These are phyloP conservation scores for Musca domestica DNA, from an alignment of 1,140 invertebrate genomes.

Conservation along the genomic window DNA sequence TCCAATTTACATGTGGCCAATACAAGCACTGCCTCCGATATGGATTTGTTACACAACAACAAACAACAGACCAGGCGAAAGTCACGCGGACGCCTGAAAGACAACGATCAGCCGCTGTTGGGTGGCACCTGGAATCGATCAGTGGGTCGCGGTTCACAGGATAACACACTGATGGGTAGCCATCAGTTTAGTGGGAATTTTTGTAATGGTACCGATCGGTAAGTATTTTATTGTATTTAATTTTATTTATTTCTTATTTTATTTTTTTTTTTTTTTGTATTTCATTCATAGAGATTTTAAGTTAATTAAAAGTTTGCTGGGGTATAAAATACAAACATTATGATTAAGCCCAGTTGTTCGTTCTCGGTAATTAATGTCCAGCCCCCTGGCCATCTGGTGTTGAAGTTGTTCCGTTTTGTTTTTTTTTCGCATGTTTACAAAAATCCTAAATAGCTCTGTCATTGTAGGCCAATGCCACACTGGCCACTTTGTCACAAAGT, in stretches of 20 bases:
- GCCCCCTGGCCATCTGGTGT: no score
- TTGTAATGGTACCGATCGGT: conserved; percentile 54
- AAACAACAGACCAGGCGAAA: conserved; percentile 56
- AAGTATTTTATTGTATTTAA: conserved; percentile 18
- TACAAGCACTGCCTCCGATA: conserved; percentile 65
- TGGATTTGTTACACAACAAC: conserved; percentile 65
- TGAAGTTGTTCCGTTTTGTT: no score
- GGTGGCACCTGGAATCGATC: conserved; percentile 53
- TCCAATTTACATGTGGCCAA: conserved; percentile 62
- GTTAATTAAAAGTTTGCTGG: no score
- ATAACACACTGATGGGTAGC: conserved; percentile 46
- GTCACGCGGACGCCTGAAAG: conserved; percentile 67
- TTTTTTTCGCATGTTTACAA: no score
- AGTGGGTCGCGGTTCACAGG: conserved; percentile 45
- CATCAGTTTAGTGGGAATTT: conserved; percentile 50
- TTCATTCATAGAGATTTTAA: no score
- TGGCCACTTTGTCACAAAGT: no score
- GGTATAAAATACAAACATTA: no score
- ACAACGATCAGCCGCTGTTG: conserved; percentile 48
- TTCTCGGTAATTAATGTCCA: no score
- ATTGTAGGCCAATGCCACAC: no score
- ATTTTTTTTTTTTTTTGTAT: no score
- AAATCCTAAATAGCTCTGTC: no score
- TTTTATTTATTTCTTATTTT: neutral
- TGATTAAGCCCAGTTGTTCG: no score